Evolutionary conservation across 1,140 invertebrate species (phyloP).

Genomic region (Solen grandis): DNA sequence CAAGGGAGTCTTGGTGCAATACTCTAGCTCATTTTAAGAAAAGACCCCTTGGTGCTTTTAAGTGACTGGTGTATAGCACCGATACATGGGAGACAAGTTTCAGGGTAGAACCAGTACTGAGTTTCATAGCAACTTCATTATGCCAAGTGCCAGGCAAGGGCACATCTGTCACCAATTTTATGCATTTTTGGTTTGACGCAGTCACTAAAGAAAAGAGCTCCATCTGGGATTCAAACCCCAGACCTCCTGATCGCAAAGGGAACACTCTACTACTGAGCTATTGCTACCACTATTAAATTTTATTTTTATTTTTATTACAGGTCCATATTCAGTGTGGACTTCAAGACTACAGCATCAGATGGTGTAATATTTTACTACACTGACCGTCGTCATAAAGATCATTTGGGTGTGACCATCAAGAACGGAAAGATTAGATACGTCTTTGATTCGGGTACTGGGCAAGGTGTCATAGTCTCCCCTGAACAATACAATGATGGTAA

Average conservation of each 20-base stretch:
- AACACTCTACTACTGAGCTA: neutral
- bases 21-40: no score
- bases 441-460: slow-evolving; percentile 88
- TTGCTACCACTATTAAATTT: neutral
- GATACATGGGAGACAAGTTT: no score
- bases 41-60: no score
- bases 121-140: neutral
- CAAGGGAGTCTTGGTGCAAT: no score
- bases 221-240: no score
- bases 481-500: slow-evolving; percentile 88
- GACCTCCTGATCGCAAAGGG: neutral
- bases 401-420: slow-evolving; percentile 90
- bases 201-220: no score
- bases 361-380: slow-evolving; percentile 94
- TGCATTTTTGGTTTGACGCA: no score
- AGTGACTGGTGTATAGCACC: no score
- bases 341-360: slow-evolving; percentile 89
- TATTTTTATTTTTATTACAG: slow-evolving; percentile 64
- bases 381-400: slow-evolving; percentile 86
- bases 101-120: no score
- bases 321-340: slow-evolving; percentile 88
- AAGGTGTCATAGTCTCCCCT: slow-evolving; percentile 82
- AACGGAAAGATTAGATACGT: slow-evolving; percentile 88
- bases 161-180: neutral
- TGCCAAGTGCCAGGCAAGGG: no score